Evolutionary conservation across 2,888 invertebrate species (phyloP), one percentile per base, ranked within the genome.

Genomic region (Lamproptera curius): DNA sequence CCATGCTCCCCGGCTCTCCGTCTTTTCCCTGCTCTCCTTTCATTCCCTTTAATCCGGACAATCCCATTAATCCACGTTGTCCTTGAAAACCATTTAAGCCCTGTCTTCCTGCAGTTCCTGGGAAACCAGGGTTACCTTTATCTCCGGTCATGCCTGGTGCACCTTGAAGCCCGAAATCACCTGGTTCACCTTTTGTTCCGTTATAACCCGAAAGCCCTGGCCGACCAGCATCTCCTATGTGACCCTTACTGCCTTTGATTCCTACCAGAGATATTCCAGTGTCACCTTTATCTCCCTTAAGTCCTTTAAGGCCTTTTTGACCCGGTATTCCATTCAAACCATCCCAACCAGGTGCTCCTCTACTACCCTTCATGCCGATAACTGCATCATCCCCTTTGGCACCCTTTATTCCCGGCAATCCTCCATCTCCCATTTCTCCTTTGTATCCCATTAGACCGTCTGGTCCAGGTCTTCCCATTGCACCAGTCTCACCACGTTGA

Each of bases 361-460:
- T 26, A 14, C 92, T 91, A 28, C 93, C 93, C 67, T 91, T 90
- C 49, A 86, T 79, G 1, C 93, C 93, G 54, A 89, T 90, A 42
- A 89, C 81, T 0, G 92, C 84, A 39, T 88, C 76, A n/a, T 91
- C 90, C 51, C 94, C 94, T 57, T 76, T 80, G 1, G 66, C 53
- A 41, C 94, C 94, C 46, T 73, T 80, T 8, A 67, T 58, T 40
- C 93, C 93, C 36, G 58, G 58, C 16, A 73, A 70, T 15, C 93
- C 94, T 53, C 67, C 73, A 10, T 76, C 72, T 31, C 92, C 92
- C 54, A 67, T 61, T 11, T 53, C 58, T 42, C 91, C 92, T 76
- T 90, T 74, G 20, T 49, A 46, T 36, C 83, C 86, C 17, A 16
- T 58, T 42, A 69, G 69, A 43, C 88, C 88, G 3, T 67, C 57